Base-by-base conservation (phyloP, 2,888 invertebrate species). In the Melitaea athalia region DNA sequence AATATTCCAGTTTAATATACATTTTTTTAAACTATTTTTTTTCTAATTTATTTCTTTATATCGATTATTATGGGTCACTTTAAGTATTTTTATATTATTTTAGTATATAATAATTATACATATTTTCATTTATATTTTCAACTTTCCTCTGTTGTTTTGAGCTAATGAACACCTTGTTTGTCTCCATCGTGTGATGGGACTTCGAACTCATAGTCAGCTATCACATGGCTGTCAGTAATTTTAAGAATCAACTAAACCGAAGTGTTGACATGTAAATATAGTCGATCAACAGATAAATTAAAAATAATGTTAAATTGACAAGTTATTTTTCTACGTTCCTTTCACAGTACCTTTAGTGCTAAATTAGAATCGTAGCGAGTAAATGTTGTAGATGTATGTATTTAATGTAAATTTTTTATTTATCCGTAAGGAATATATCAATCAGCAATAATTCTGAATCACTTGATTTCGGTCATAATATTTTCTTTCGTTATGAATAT, bases 171-270 rank as follows among this genome's bases (percentile, higher is more conserved):
- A 84, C 77, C 87, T 83, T 77, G 80, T 91, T 92, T 92, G 81
- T 92, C 90, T 88, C 82, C 89, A 85, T 86, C 87, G 89, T 76
- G 88, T 86, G 77, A 79, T 80, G 84, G 87, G 82, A 86, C 87
- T 87, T 82, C 67, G 79, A 83, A 83, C 92, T 89, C 92, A 92
- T 89, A 89, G 92, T 92, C 91, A 92, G 92, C 92, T 92, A 92
- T 92, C 92, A 92, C 86, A 92, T 92, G 92, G 92, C 92, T 92
- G 92, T 92, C 92, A 92, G 85, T 92, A 92, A 89, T 89, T 89
- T 85, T 92, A 92, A 92, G 92, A 75, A 89, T 85, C 85, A 88
- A 89, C 85, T 82, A 84, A 83, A 90, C 85, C 85, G 88, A 89
- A 86, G 85, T 92, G 92, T 92, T 92, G 92, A 88, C 92, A 71